Conservation (phyloP, 2,797 vertebrate species). For the Mormyrus hasselquistii region DNA sequence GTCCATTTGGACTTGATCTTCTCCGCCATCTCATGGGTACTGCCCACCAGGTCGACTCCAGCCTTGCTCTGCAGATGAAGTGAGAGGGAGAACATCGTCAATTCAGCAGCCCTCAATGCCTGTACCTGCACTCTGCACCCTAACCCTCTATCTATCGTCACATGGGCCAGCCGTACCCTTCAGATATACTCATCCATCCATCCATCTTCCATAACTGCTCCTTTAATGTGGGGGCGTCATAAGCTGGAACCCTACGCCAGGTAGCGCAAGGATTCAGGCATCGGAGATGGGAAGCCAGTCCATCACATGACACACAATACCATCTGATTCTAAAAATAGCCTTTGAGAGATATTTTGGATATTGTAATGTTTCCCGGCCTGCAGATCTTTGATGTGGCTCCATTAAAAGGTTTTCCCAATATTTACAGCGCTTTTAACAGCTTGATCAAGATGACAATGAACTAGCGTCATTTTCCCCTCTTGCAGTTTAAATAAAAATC, state of each 20-base stretch:
- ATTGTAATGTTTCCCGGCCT: neutral
- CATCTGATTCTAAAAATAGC: neutral
- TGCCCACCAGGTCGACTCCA: conserved; percentile 67
- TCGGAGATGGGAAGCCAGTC: neutral
- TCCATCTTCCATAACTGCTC: neutral
- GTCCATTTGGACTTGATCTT: conserved; percentile 79
- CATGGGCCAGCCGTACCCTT: neutral
- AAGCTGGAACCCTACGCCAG: neutral
- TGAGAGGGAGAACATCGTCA: neutral
- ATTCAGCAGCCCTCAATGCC: neutral
- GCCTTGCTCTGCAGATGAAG: conserved; percentile 56
- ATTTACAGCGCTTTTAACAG: neutral
- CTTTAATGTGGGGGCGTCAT: neutral
- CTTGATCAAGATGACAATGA: neutral
- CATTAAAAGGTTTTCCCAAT: neutral
- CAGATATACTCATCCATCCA: neutral
- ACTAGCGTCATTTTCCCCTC: neutral
- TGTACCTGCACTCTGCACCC: neutral
- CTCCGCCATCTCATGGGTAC: conserved; percentile 74
- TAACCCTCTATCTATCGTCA: neutral
- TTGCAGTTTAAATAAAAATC: neutral
- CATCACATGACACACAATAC: neutral
- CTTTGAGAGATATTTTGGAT: neutral
- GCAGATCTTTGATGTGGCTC: neutral
- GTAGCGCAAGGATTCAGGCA: neutral